These are phyloP conservation scores for Camponotus fellah DNA, from an alignment of 2,888 invertebrate species.

Conservation along the genomic window DNA sequence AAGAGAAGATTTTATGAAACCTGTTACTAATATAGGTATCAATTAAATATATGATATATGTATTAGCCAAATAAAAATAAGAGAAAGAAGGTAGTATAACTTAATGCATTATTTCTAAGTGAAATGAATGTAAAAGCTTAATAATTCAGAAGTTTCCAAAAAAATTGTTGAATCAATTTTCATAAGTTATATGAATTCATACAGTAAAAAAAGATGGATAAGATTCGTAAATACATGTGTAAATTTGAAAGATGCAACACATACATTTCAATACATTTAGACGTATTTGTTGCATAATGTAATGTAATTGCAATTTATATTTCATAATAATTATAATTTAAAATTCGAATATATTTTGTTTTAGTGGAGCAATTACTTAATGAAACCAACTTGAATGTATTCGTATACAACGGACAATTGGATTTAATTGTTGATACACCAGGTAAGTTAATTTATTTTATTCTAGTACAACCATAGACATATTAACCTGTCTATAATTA, in stretches of 20 bases:
- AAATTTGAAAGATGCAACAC: neutral
- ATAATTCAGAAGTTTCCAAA: neutral
- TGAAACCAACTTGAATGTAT: slow-evolving; percentile 89
- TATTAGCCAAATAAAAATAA: neutral
- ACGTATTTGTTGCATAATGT: neutral
- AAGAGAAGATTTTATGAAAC: slow-evolving; percentile 92
- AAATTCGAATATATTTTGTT: slow-evolving; percentile 34
- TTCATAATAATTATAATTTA: slow-evolving; percentile 9
- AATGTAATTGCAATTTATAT: neutral
- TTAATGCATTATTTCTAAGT: slow-evolving; percentile 10
- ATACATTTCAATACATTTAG: neutral
- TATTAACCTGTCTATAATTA: no score
- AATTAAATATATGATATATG: neutral
- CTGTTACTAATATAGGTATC: slow-evolving; percentile 90
- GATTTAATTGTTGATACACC: slow-evolving; percentile 95
- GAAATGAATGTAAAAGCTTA: neutral
- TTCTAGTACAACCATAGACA: no score
- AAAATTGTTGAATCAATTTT: neutral
- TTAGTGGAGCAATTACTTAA: slow-evolving; percentile 90
- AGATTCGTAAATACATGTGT: neutral
- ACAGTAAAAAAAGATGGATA: neutral
- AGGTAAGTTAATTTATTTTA: slow-evolving; percentile 86
- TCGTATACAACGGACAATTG: slow-evolving; percentile 93
- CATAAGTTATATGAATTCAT: neutral
- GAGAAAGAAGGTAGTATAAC: neutral